These are phyloP conservation scores for Drosophila sturtevanti DNA, from an alignment of 1,140 invertebrate species.

Conservation along the genomic window DNA sequence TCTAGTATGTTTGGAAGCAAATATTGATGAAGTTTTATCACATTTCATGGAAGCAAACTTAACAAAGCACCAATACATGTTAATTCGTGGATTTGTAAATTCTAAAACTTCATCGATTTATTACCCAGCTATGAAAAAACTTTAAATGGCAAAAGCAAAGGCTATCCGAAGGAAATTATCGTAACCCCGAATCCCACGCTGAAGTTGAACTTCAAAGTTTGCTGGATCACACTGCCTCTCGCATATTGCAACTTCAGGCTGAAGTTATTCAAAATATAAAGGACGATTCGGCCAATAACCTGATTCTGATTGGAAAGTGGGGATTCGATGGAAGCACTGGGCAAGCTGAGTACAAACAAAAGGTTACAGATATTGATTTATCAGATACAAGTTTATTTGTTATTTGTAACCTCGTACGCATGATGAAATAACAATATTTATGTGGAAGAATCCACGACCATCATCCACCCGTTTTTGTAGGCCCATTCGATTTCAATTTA, in stretches of 20 bases:
- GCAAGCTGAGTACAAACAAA: not conserved
- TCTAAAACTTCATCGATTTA: not conserved
- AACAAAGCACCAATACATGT: conserved; percentile 5
- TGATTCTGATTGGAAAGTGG: conserved; percentile 1
- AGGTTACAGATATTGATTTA: not conserved
- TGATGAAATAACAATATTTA: not conserved
- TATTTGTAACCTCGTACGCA: not conserved
- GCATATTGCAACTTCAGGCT: not conserved
- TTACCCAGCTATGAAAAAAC: not conserved
- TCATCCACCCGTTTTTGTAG: no score
- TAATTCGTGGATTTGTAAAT: conserved; percentile 5
- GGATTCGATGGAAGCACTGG: not conserved
- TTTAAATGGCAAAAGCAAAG: not conserved
- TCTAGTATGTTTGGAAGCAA: conserved; percentile 9
- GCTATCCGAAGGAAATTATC: not conserved
- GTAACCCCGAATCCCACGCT: not conserved
- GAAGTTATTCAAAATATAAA: not conserved
- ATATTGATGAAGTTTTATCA: conserved; percentile 15
- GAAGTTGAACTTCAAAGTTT: not conserved
- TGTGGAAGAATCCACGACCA: not conserved
- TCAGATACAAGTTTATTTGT: not conserved
- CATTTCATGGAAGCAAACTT: conserved; percentile 11
- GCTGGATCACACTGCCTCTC: not conserved
- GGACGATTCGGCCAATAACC: not conserved
- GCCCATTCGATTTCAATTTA: no score